phyloP scores from a whole-genome alignment of 1,140 invertebrate genomes.

The Diorhabda elongata region DNA sequence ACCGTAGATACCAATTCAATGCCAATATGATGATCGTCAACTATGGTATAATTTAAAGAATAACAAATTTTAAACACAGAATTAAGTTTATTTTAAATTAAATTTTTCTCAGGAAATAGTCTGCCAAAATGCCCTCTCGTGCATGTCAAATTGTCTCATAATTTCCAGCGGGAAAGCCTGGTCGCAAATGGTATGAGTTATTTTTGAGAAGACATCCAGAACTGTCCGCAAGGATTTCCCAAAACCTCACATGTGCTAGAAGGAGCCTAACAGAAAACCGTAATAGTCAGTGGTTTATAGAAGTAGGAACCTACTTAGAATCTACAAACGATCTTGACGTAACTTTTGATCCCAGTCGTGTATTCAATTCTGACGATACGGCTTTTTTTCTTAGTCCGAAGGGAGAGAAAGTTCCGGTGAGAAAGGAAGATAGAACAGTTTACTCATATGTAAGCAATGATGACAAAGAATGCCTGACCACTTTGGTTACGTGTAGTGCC shows the following conservation, averaged over 20 bases:
- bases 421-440: slow-evolving; percentile 14
- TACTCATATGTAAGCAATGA: slow-evolving; percentile 7
- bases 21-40: too few relatives aligned
- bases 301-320: background rate
- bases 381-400: slow-evolving; percentile 42
- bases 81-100: too few relatives aligned
- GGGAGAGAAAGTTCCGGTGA: slow-evolving; percentile 30
- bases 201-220: slow-evolving; percentile 39
- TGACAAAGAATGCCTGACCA: slow-evolving; percentile 42
- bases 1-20: too few relatives aligned
- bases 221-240: slow-evolving; percentile 23
- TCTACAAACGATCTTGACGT: background rate
- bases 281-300: background rate
- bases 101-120: too few relatives aligned
- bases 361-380: slow-evolving; percentile 45
- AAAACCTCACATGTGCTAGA: slow-evolving; percentile 34
- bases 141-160: too few relatives aligned
- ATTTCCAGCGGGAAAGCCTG: too few relatives aligned
- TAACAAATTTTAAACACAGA: too few relatives aligned
- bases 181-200: background rate
- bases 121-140: too few relatives aligned
- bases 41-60: too few relatives aligned
- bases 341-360: slow-evolving; percentile 28
- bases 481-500: slow-evolving; percentile 44
- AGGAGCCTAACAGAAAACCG: background rate